These are phyloP conservation scores for Gallinago media DNA, from an alignment of 2,113 vertebrate species.

Conservation along the genomic window DNA sequence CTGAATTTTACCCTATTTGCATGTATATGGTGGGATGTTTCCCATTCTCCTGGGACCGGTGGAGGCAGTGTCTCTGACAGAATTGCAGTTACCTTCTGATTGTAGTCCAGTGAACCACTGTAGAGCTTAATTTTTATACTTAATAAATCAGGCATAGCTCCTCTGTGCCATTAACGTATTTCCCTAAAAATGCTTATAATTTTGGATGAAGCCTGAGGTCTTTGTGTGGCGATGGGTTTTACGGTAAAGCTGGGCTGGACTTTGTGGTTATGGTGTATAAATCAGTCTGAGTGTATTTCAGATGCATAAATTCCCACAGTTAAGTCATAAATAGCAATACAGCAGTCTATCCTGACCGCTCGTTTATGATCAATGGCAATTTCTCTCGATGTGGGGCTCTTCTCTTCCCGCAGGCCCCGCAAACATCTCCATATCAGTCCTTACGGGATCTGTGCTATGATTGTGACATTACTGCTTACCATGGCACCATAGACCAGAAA, in stretches of 20 bases:
- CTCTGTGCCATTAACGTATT: neutral
- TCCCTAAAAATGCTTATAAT: neutral
- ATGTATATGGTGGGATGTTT: neutral
- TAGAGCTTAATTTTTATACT: neutral
- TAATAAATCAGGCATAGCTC: neutral
- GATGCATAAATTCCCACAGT: neutral
- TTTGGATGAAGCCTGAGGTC: neutral
- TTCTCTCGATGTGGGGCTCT: neutral
- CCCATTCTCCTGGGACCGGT: neutral
- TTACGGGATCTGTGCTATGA: constrained; percentile 24
- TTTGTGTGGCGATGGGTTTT: neutral
- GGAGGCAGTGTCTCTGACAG: neutral
- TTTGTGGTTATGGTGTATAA: neutral
- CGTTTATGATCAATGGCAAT: neutral
- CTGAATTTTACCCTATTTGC: neutral
- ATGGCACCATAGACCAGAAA: constrained; percentile 69
- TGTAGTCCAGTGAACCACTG: neutral
- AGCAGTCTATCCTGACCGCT: neutral
- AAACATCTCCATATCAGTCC: neutral
- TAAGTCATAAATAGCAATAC: neutral
- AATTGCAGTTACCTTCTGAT: neutral
- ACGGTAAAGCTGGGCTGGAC: neutral
- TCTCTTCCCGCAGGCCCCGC: constrained; percentile 56
- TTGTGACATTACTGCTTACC: constrained; percentile 59
- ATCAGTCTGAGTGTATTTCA: neutral